These are phyloP conservation scores for Gonioctena quinquepunctata DNA, from an alignment of 1,140 invertebrate genomes.

Conservation along the genomic window DNA sequence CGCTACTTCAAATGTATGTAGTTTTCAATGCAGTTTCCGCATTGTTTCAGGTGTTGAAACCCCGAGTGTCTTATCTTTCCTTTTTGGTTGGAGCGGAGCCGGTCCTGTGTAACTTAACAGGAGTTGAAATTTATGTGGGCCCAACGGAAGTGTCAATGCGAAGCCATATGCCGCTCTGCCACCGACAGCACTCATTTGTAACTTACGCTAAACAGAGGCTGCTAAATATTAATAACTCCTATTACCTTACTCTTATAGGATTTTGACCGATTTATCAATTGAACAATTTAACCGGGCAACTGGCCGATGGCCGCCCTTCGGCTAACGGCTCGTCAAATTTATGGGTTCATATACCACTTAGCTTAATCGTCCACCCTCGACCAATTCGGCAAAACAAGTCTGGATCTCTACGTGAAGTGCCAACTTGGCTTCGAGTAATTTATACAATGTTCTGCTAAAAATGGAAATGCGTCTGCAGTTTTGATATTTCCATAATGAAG, in stretches of 20 bases:
- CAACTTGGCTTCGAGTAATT: slow-evolving; percentile 3
- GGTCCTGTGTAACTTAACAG: slow-evolving; percentile 11
- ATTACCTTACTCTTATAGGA: slow-evolving; percentile 25
- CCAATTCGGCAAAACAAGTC: slow-evolving; percentile 12
- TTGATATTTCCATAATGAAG: no score
- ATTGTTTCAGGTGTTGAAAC: no score
- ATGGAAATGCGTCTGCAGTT: no score
- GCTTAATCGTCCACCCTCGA: slow-evolving; percentile 13
- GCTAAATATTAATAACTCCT: slow-evolving; percentile 26
- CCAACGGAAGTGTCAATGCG: slow-evolving; percentile 18
- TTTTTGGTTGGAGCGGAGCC: background rate
- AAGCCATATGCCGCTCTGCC: slow-evolving; percentile 20
- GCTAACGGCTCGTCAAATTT: slow-evolving; percentile 20
- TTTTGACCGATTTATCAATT: slow-evolving; percentile 23
- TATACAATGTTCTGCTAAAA: background rate
- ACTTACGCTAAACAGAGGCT: slow-evolving; percentile 15
- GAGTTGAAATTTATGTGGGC: slow-evolving; percentile 8
- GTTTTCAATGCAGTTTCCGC: no score
- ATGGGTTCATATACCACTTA: slow-evolving; percentile 23
- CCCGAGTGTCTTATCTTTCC: no score
- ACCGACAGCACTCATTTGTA: slow-evolving; percentile 24
- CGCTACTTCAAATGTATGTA: no score
- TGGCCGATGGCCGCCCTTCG: background rate
- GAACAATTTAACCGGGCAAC: slow-evolving; percentile 5
- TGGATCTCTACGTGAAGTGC: slow-evolving; percentile 12